A percentile compares a stretch with the other conserved stretches of the same genome.
Evolutionary conservation across 2,113 vertebrate species (phyloP).

Genomic region (Dromiciops gliroides): DNA sequence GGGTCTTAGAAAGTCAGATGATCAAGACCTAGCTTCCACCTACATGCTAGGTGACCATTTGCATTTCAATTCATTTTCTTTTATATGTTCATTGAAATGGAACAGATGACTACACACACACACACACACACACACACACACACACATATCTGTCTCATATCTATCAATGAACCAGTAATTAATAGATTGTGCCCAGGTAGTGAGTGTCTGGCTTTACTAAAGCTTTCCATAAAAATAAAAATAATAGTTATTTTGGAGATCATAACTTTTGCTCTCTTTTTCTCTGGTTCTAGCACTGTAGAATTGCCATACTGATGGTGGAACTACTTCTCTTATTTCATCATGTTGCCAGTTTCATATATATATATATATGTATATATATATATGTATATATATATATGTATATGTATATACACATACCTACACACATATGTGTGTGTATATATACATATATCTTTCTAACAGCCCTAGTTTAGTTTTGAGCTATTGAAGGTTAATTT

Average conservation of each 20-base stretch:
- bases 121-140: no score
- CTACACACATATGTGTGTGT: no score
- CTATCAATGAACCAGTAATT: not conserved
- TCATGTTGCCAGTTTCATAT: not conserved
- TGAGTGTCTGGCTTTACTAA: not conserved
- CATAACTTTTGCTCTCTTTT: not conserved
- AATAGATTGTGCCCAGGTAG: not conserved
- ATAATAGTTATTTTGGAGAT: not conserved
- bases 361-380: not conserved
- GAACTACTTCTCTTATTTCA: not conserved
- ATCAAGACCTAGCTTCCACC: not conserved
- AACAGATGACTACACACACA: not conserved
- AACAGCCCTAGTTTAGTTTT: not conserved
- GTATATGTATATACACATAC: no score
- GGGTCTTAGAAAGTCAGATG: not conserved
- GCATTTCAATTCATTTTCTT: not conserved
- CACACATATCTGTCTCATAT: not conserved
- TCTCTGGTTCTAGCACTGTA: not conserved
- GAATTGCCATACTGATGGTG: not conserved
- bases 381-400: no score
- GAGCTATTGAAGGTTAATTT: not conserved
- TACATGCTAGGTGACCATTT: not conserved
- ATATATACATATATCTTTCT: not conserved
- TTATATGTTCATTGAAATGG: not conserved
- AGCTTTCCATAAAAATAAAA: not conserved